Conservation (phyloP, 2,797 vertebrate species). For the Smutsia gigantea region DNA sequence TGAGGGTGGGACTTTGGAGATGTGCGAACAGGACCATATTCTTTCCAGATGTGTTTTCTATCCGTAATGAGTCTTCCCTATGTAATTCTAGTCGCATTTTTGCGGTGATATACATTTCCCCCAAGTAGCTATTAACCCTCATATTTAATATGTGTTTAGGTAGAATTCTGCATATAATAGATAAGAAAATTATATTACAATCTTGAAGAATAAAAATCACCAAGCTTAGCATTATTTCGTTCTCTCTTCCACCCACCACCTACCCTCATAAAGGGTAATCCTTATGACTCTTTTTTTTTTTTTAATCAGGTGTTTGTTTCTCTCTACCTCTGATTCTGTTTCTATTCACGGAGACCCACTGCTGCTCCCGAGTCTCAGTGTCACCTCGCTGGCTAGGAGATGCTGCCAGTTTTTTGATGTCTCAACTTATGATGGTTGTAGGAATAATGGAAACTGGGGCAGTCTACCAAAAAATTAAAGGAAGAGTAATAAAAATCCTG, state of each 20-base stretch:
- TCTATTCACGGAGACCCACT: constrained; percentile 75
- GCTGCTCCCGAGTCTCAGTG: constrained; percentile 72
- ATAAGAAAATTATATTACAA: constrained; percentile 56
- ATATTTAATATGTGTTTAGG: constrained; percentile 75
- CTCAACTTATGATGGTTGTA: constrained; percentile 82
- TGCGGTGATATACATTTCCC: constrained; percentile 78
- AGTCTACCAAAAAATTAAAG: constrained; percentile 73
- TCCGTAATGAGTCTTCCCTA: constrained; percentile 84
- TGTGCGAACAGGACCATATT: constrained; percentile 84
- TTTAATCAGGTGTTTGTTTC: constrained; percentile 58
- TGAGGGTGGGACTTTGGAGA: constrained; percentile 85
- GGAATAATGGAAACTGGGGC: constrained; percentile 80
- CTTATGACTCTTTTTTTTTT: constrained; percentile 45
- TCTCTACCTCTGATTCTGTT: constrained; percentile 69
- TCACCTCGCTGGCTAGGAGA: constrained; percentile 75
- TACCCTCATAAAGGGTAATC: constrained; percentile 58
- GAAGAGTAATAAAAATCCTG: constrained; percentile 76
- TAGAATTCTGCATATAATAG: constrained; percentile 74
- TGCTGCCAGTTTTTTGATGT: constrained; percentile 84
- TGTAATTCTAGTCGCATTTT: constrained; percentile 83
- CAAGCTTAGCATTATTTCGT: constrained; percentile 62
- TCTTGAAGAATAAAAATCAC: constrained; percentile 78
- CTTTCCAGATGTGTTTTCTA: constrained; percentile 84
- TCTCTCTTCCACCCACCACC: background rate
- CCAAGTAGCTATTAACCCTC: constrained; percentile 80